Percentiles rank a stretch among this genome's conserved stretches.
phyloP scores from a whole-genome alignment of 2,113 vertebrate species.

The Numida meleagris region DNA sequence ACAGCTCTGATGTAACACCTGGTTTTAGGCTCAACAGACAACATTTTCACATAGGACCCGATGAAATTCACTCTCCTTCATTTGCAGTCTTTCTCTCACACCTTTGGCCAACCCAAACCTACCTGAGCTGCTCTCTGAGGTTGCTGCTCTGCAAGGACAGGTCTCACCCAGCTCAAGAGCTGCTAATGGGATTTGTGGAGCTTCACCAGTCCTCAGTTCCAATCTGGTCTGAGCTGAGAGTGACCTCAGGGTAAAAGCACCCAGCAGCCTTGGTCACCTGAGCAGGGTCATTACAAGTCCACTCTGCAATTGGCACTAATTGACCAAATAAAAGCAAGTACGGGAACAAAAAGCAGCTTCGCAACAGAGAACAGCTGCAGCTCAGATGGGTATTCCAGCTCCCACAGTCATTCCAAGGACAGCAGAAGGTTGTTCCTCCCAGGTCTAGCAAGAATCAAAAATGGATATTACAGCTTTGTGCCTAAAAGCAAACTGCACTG shows the following conservation, averaged over 20 bases:
- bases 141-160: background rate
- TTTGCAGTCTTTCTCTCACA: background rate
- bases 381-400: background rate
- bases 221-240: conserved; percentile 17
- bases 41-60: background rate
- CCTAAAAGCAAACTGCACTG: background rate
- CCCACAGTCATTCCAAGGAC: background rate
- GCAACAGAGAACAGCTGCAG: background rate
- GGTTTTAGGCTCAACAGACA: background rate
- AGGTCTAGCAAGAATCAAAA: background rate
- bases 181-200: background rate
- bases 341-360: background rate
- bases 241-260: conserved; percentile 42
- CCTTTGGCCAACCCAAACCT: background rate
- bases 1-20: background rate
- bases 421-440: background rate
- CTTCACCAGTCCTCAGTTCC: background rate
- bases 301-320: background rate
- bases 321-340: conserved; percentile 36
- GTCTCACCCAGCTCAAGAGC: background rate
- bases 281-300: background rate
- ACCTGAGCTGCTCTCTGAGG: background rate
- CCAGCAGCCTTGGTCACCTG: background rate
- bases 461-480: background rate
- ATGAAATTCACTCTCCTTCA: background rate